A percentile compares a stretch with the other conserved stretches of the same genome.
Conservation (phyloP, 2,797 vertebrate species). For the Halcyon leucocephala region DNA sequence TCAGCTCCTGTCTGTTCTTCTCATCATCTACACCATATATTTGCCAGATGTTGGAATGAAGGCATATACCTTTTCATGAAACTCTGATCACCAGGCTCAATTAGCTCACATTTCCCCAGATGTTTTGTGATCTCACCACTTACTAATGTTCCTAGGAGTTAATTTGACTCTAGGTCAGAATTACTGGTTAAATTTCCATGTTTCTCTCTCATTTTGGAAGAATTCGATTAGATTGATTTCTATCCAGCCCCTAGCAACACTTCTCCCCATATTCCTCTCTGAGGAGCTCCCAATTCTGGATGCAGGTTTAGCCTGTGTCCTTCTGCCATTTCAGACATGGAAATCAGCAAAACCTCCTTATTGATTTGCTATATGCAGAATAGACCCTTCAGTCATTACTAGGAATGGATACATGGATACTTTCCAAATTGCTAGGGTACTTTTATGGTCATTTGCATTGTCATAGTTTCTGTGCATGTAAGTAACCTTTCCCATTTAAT, state of each 20-base stretch:
- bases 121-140: slow-evolving; percentile 59
- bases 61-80: background rate
- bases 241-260: background rate
- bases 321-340: background rate
- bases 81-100: background rate
- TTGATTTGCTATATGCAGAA: background rate
- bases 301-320: background rate
- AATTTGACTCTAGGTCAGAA: background rate
- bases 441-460: background rate
- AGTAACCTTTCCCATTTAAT: background rate
- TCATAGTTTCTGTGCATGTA: background rate
- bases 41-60: slow-evolving; percentile 34
- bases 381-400: background rate
- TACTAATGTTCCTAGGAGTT: background rate
- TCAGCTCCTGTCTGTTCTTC: slow-evolving; percentile 17
- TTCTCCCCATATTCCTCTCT: background rate
- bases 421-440: background rate
- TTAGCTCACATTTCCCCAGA: slow-evolving; percentile 48
- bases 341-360: background rate
- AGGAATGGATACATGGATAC: background rate
- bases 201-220: background rate
- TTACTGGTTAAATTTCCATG: background rate
- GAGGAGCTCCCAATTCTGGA: background rate
- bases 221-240: background rate
- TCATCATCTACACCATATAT: slow-evolving; percentile 12